Percentiles rank a stretch among this genome's conserved stretches.
Conservation (phyloP, 2,113 vertebrate genomes). For the Myrmecophaga tridactyla region DNA sequence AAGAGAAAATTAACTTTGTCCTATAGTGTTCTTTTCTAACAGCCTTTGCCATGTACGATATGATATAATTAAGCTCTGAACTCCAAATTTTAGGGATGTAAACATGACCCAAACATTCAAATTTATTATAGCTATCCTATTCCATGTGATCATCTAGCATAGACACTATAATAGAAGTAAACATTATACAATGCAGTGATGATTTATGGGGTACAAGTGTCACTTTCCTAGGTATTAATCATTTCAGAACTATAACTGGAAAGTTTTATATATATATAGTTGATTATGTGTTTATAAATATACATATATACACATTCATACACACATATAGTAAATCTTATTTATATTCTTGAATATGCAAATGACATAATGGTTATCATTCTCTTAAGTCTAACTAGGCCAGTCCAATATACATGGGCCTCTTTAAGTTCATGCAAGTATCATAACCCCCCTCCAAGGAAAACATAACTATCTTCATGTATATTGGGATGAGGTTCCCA, state of each 20-base stretch:
- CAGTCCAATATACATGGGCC: too few species aligned
- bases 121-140: neutral
- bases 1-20: neutral
- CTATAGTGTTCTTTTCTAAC: neutral
- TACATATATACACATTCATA: too few species aligned
- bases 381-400: too few species aligned
- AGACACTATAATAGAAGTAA: neutral
- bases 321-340: too few species aligned
- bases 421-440: neutral
- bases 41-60: fast-evolving
- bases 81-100: neutral
- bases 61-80: neutral
- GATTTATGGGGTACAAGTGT: neutral
- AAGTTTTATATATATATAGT: neutral
- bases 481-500: too few species aligned
- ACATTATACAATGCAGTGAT: neutral
- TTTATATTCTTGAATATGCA: neutral
- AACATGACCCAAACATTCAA: neutral
- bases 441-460: neutral
- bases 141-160: neutral
- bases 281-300: too few species aligned
- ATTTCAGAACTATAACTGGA: neutral
- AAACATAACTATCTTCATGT: too few species aligned
- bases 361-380: too few species aligned
- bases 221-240: neutral